Base-by-base conservation (phyloP, 2,113 vertebrate genomes). In the Gyps fulvus region DNA sequence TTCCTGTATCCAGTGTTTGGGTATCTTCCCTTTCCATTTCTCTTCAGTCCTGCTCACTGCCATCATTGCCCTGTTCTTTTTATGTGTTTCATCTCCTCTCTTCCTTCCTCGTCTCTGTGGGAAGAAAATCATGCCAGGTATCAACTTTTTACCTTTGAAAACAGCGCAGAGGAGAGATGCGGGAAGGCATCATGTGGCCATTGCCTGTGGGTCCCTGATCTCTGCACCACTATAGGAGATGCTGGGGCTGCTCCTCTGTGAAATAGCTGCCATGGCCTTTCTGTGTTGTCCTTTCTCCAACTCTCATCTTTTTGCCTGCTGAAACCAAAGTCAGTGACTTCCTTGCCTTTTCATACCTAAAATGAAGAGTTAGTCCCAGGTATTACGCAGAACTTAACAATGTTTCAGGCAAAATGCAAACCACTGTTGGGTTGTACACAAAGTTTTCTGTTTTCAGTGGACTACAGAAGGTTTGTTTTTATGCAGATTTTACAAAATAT, bases 131-230 rank as follows among this genome's bases (percentile, higher is more conserved):
- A 4, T 79, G 34, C 11, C 50, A 10, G 16, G 23, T 67, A 34
- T 87, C 61, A 78, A 20, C 42, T 47, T 40, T 12, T 29, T 79
- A 32, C 32, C 38, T 85, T 50, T 47, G 45, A 65, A 66, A 52
- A 54, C 20, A 40, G 23, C 1, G 1, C 73, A 79, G 87, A 67
- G 32, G 57, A 67, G 67, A 82, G n/a, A 36, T 79, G 17, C 9
- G 29, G 54, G 29, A 31, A 55, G 40, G 32, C 31, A 13, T 13
- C 0, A 0, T 17, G 22, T 45, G 43, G 21, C 49, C 9, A 3
- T 58, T 66, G 59, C 22, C 45, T 67, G 34, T 42, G 34, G 42
- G 36, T 65, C 55, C 14, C 57, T 34, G 6, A 2, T 50, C 54
- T 85, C 26, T 67, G 25, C 72, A 58, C 40, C 18, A 2, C 38